Conservation (phyloP, 2,888 invertebrate genomes). For the Plagodis pulveraria region DNA sequence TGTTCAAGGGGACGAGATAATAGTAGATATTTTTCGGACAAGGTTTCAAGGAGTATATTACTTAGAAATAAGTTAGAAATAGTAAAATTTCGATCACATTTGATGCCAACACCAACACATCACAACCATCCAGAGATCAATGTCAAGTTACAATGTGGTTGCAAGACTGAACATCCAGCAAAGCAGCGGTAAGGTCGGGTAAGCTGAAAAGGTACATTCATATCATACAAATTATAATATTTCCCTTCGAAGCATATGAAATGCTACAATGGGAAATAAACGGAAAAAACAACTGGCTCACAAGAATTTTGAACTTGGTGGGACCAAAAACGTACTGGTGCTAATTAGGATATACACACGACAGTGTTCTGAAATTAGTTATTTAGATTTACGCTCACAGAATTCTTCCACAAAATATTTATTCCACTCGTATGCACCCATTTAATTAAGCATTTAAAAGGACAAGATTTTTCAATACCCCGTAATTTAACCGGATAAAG, state of each 20-base stretch:
- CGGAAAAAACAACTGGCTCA: slow-evolving; percentile 17
- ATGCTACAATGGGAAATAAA: slow-evolving; percentile 11
- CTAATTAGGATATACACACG: too few species aligned
- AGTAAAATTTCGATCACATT: not conserved
- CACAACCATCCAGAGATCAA: slow-evolving; percentile 20
- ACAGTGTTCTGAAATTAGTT: too few species aligned
- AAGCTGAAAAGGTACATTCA: slow-evolving; percentile 40
- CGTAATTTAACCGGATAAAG: too few species aligned
- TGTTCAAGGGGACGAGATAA: too few species aligned
- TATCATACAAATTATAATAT: slow-evolving; percentile 22
- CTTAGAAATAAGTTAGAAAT: too few species aligned
- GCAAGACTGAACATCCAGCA: slow-evolving; percentile 32
- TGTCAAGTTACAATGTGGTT: slow-evolving; percentile 8
- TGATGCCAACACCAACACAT: slow-evolving; percentile 14
- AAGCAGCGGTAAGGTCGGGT: slow-evolving; percentile 30
- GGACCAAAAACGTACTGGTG: not conserved
- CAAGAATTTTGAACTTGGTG: slow-evolving; percentile 21
- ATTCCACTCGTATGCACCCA: too few species aligned
- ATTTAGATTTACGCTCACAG: too few species aligned
- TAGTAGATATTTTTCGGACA: too few species aligned
- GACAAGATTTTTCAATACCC: too few species aligned
- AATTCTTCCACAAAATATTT: too few species aligned
- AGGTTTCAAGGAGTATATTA: too few species aligned
- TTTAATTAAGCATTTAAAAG: too few species aligned
- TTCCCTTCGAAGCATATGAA: slow-evolving; percentile 13